Evolutionary conservation across 2,888 invertebrate genomes (phyloP), one percentile per base, ranked within the genome.

Genomic region (Nomada lathburiana): DNA sequence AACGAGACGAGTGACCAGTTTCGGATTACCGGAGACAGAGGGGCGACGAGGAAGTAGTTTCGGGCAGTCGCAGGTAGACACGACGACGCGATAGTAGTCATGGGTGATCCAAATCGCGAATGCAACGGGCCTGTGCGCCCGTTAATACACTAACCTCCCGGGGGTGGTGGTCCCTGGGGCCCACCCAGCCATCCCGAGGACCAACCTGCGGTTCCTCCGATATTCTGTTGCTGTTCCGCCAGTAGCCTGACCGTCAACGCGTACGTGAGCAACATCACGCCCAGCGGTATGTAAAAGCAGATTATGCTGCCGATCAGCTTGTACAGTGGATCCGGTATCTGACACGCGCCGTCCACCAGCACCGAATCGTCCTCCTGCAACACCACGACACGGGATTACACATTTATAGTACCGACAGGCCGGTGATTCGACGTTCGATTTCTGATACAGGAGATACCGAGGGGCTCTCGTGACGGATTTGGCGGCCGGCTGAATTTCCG

Each of bases 221-320:
- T 93, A 85, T 97, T 97, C 92, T 97, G 97, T 88, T 96, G 95
- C 94, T 98, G 98, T 81, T 97, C 95, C 55, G 98, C 98, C 91
- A 99, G 94, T 44, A 99, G 95, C 77, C 97, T 96, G 23, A 99
- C 98, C 0, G 99, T 99, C 88, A 98, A 95, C 7, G 98, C 97
- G 92, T 99, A 99, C n/a, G 98, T 98, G 80, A 98, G 95, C 92
- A 98, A 95, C 99, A 99, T 99, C 87, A 99, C 98, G 60, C 97
- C 96, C 86, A 99, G 95, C 0, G 99, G 99, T 84, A 99, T 98
- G 95, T 99, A 98, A 95, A 99, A 99, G 89, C 98, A 98, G 89
- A 98, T 97, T 90, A 98, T 97, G 74, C 98, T 98, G 53, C 99
- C 99, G 89, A 98, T 98, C 78, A 98, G 96, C 94, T 98, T 98